A percentile compares a stretch with the other conserved stretches of the same genome.
phyloP scores from a whole-genome alignment of 2,113 vertebrate species.

The Tympanuchus pallidicinctus region DNA sequence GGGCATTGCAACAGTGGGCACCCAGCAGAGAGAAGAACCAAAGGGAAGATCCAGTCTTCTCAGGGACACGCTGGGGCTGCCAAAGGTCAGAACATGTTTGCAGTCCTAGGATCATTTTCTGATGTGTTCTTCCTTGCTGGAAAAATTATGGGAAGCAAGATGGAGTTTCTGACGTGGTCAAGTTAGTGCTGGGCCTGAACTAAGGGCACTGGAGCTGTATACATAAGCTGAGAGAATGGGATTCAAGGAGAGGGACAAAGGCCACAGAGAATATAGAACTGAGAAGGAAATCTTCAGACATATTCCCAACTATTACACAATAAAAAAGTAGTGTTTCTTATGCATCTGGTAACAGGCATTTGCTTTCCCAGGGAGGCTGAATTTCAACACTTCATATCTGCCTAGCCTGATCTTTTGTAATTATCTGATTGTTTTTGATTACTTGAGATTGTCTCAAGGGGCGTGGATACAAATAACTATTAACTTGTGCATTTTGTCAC shows the following conservation, averaged over 20 bases:
- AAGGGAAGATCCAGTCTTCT: background rate
- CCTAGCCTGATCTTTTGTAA: background rate
- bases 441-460: background rate
- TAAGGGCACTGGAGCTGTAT: background rate
- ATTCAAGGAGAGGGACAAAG: background rate
- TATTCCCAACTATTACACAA: background rate
- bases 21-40: background rate
- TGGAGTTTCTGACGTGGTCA: background rate
- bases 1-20: background rate
- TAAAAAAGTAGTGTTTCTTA: background rate
- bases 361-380: background rate
- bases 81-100: background rate
- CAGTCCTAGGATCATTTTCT: background rate
- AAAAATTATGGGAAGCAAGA: background rate
- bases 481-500: background rate
- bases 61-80: background rate
- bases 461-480: background rate
- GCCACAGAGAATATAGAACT: background rate
- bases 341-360: background rate
- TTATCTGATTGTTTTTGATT: background rate
- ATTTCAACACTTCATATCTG: background rate
- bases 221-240: background rate
- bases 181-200: background rate
- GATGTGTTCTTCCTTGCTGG: background rate
- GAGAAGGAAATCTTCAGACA: background rate